Conservation (phyloP, 2,797 vertebrate species). For the Dallia pectoralis region DNA sequence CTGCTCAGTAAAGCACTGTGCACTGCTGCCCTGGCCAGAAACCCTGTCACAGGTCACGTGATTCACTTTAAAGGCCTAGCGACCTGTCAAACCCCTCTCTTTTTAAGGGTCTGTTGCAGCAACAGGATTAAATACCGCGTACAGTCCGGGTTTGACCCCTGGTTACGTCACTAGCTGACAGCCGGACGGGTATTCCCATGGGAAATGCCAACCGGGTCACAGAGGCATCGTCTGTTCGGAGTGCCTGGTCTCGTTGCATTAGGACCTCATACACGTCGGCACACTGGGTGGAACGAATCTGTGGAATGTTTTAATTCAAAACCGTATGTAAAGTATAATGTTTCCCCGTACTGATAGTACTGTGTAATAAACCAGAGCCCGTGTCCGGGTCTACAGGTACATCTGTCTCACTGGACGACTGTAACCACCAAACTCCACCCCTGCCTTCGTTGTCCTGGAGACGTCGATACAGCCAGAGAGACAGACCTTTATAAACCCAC, state of each 20-base stretch:
- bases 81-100: not conserved
- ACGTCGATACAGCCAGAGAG: not conserved
- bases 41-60: constrained; percentile 35
- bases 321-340: not conserved
- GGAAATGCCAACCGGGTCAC: too few species aligned
- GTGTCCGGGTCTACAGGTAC: not conserved
- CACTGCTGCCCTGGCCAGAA: not conserved
- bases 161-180: too few species aligned
- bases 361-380: not conserved
- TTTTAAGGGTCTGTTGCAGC: too few species aligned
- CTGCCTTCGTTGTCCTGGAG: not conserved
- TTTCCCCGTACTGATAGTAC: not conserved
- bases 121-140: too few species aligned
- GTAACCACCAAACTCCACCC: not conserved
- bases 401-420: too few species aligned
- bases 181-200: too few species aligned
- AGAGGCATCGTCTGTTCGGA: too few species aligned
- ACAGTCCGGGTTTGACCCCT: too few species aligned
- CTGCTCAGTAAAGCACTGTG: constrained; percentile 4
- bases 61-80: constrained; percentile 23
- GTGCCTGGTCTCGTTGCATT: too few species aligned
- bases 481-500: not conserved
- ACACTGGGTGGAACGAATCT: too few species aligned
- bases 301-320: not conserved
- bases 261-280: too few species aligned